phyloP scores from a whole-genome alignment of 2,888 invertebrate species.

The Physocephala rufipes region DNA sequence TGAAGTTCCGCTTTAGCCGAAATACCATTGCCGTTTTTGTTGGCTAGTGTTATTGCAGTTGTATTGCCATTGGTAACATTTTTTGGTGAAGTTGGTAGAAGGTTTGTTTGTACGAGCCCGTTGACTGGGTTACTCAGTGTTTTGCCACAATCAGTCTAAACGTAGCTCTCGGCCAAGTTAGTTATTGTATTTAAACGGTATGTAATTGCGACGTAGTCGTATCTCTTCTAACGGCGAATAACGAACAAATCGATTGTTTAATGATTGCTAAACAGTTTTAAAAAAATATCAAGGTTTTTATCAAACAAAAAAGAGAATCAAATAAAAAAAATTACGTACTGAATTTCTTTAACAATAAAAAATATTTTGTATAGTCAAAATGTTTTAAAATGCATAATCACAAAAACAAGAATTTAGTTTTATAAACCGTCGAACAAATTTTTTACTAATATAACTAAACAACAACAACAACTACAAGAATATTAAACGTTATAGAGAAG shows the following conservation, averaged over 20 bases:
- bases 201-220: conserved; percentile 1
- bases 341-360: too few species aligned
- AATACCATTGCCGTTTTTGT: conserved; percentile 30
- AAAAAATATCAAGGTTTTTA: too few species aligned
- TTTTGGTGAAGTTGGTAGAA: too few species aligned
- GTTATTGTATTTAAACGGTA: conserved; percentile 12
- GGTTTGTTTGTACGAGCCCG: conserved; percentile 35
- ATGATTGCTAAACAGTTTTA: too few species aligned
- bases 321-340: too few species aligned
- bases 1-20: not conserved
- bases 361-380: too few species aligned
- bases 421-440: too few species aligned
- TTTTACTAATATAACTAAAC: not conserved
- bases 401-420: too few species aligned
- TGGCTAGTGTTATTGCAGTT: conserved; percentile 14
- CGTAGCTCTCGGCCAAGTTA: conserved; percentile 52
- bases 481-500: too few species aligned
- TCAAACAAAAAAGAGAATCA: too few species aligned
- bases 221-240: not conserved
- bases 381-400: too few species aligned
- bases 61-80: conserved; percentile 27
- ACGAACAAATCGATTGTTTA: too few species aligned
- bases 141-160: conserved; percentile 47
- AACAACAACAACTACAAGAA: conserved; percentile 16
- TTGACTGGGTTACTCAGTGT: conserved; percentile 47